Percentiles rank a stretch among this genome's conserved stretches.
These are phyloP conservation scores for Phasia obesa DNA, from an alignment of 2,888 invertebrate species.

Conservation along the genomic window DNA sequence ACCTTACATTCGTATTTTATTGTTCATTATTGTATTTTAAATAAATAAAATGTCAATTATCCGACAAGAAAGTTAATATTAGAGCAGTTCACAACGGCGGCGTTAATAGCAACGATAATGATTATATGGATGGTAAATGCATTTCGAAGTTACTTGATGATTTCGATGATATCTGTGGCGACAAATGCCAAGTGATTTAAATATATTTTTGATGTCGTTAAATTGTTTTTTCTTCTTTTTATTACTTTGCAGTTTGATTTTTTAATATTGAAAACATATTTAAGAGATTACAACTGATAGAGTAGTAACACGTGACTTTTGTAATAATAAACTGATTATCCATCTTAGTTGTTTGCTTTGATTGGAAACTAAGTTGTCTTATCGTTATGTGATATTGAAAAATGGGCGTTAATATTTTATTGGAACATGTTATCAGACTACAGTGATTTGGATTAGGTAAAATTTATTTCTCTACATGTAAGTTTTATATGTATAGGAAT, in stretches of 20 bases:
- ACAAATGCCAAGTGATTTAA: slow-evolving; percentile 62
- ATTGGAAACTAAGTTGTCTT: not conserved
- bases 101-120: slow-evolving; percentile 7
- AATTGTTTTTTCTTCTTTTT: slow-evolving; percentile 13
- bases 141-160: slow-evolving; percentile 13
- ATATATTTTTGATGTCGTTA: slow-evolving; percentile 19
- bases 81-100: slow-evolving; percentile 9
- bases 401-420: slow-evolving; percentile 11
- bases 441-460: not conserved
- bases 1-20: slow-evolving; percentile 42
- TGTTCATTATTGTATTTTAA: slow-evolving; percentile 61
- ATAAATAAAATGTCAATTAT: slow-evolving; percentile 74
- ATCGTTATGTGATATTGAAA: slow-evolving; percentile 4
- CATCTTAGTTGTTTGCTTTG: slow-evolving; percentile 11
- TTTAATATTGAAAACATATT: slow-evolving; percentile 54
- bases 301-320: slow-evolving; percentile 58
- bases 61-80: slow-evolving; percentile 51
- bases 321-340: slow-evolving; percentile 59
- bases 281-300: slow-evolving; percentile 40
- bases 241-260: slow-evolving; percentile 8
- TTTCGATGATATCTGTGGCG: slow-evolving; percentile 52
- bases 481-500: not conserved
- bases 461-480: not conserved
- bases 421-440: not conserved
- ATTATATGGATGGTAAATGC: slow-evolving; percentile 1